Conservation (phyloP, 2,797 vertebrate species). For the Artibeus lituratus region DNA sequence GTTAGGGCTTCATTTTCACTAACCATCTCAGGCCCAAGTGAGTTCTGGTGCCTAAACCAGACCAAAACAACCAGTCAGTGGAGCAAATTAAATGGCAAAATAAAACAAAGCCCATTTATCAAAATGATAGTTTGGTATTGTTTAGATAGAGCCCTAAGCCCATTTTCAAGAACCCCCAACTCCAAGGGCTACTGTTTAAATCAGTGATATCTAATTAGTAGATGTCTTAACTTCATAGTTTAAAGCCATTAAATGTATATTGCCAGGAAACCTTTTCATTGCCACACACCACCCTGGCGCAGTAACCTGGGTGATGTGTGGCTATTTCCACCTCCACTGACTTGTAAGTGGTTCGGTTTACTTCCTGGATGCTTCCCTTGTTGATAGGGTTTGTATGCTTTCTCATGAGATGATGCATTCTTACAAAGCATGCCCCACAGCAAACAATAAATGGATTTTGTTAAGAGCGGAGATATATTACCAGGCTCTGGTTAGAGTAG, state of each 20-base stretch:
- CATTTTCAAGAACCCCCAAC: constrained; percentile 25
- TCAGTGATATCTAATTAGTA: background rate
- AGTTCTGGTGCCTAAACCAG: background rate
- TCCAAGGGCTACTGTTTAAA: constrained; percentile 8
- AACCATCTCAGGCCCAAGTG: background rate
- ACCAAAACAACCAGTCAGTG: background rate
- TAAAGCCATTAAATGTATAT: background rate
- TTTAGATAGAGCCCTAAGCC: background rate
- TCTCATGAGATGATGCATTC: background rate
- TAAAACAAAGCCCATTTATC: background rate
- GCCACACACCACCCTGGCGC: background rate
- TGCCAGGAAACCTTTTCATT: background rate
- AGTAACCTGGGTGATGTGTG: background rate
- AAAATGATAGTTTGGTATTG: constrained; percentile 1
- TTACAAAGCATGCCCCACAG: background rate
- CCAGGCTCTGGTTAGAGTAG: constrained; percentile 87
- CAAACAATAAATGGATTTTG: background rate
- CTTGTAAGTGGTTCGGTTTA: constrained; percentile 16
- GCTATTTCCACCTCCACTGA: background rate
- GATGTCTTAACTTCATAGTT: background rate
- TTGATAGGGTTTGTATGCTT: constrained; percentile 1
- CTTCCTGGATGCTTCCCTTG: background rate
- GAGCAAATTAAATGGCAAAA: background rate
- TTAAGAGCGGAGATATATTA: constrained; percentile 75
- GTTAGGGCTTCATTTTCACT: background rate